A percentile compares a stretch with the other conserved stretches of the same genome.
Conservation (phyloP, 2,888 invertebrate species). For the Norana najaformis region DNA sequence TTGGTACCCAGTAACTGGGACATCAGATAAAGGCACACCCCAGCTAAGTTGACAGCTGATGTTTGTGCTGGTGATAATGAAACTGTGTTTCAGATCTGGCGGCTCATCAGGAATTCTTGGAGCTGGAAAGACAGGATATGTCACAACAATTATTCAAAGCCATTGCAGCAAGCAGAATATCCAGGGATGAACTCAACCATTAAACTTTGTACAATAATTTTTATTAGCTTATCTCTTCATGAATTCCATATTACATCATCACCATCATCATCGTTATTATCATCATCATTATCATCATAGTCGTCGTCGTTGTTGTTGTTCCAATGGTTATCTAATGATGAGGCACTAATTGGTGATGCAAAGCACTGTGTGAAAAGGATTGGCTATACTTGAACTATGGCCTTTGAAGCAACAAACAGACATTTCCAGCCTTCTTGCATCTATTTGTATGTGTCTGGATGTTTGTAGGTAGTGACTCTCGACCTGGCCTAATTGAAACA, state of each 20-base stretch:
- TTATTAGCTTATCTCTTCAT: neutral
- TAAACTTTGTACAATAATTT: neutral
- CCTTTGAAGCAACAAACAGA: too few species aligned
- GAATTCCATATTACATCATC: neutral
- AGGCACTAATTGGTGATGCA: too few species aligned
- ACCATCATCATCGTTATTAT: neutral
- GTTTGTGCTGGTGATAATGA: slow-evolving; percentile 43
- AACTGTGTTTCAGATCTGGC: slow-evolving; percentile 41
- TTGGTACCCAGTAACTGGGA: slow-evolving; percentile 43
- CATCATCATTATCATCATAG: neutral
- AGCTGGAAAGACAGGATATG: slow-evolving; percentile 34
- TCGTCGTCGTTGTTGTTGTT: neutral
- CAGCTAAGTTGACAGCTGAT: slow-evolving; percentile 45
- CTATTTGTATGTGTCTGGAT: neutral
- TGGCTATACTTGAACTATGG: too few species aligned
- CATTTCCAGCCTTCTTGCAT: too few species aligned
- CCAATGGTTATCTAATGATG: neutral
- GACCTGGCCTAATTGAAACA: too few species aligned
- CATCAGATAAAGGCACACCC: slow-evolving; percentile 43
- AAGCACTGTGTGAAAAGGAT: too few species aligned
- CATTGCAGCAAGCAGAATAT: neutral
- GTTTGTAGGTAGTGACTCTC: too few species aligned
- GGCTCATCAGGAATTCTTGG: slow-evolving; percentile 44
- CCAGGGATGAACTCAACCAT: neutral
- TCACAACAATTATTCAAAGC: neutral